Evolutionary conservation across 2,888 invertebrate species (phyloP).

Genomic region (Deilephila elpenor): DNA sequence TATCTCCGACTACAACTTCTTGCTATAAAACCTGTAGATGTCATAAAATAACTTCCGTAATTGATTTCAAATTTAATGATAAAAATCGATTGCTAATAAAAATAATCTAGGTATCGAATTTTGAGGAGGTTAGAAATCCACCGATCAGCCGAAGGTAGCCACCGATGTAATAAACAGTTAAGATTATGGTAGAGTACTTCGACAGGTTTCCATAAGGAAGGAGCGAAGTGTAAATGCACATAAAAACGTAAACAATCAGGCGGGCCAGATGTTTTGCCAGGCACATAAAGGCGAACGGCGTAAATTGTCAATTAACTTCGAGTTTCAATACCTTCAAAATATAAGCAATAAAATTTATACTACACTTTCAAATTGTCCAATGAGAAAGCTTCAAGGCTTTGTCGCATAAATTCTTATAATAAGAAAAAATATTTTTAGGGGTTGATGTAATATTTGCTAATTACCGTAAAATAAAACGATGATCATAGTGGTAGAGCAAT

Average conservation of each 20-base stretch:
- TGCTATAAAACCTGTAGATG: too few species aligned
- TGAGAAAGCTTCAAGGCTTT: conserved; percentile 31
- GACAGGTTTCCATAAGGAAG: conserved; percentile 17
- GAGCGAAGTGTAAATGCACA: conserved; percentile 72
- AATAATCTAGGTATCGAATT: too few species aligned
- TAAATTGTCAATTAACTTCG: conserved; percentile 78
- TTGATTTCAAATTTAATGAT: too few species aligned
- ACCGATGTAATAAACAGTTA: neutral
- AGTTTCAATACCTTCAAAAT: conserved; percentile 78
- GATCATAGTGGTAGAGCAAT: too few species aligned
- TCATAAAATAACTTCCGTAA: too few species aligned
- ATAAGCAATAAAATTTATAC: conserved; percentile 65
- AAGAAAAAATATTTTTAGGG: neutral
- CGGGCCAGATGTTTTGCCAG: conserved; percentile 76
- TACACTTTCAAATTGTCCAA: conserved; percentile 37
- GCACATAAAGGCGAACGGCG: conserved; percentile 75
- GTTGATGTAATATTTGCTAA: neutral
- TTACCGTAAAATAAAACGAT: neutral
- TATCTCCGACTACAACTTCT: too few species aligned
- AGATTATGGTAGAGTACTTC: neutral
- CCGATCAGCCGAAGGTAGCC: neutral
- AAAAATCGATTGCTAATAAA: too few species aligned
- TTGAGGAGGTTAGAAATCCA: neutral
- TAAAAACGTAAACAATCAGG: conserved; percentile 80
- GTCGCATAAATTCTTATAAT: neutral